phyloP scores from a whole-genome alignment of 2,797 vertebrate genomes.

The Sciurus carolinensis region DNA sequence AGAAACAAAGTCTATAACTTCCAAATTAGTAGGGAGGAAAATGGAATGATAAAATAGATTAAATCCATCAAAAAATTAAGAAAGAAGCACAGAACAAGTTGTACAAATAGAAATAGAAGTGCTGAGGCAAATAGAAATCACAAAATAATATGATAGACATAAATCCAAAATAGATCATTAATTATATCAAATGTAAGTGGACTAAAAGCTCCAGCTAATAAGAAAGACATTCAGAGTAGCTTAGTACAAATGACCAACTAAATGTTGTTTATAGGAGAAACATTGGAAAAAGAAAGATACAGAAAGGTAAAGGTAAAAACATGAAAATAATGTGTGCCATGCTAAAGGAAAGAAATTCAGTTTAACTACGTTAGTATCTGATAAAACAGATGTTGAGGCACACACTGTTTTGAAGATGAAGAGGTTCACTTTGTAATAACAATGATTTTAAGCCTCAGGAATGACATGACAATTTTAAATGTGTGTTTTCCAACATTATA shows the following conservation, averaged over 20 bases:
- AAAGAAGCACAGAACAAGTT: constrained; percentile 12
- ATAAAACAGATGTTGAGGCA: background rate
- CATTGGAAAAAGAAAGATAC: constrained; percentile 45
- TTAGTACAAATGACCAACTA: constrained; percentile 46
- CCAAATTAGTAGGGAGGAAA: constrained; percentile 21
- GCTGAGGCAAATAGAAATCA: constrained; percentile 29
- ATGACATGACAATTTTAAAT: background rate
- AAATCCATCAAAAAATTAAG: constrained; percentile 60
- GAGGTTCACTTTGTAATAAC: constrained; percentile 8
- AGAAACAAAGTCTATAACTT: background rate
- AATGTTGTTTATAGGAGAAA: constrained; percentile 57
- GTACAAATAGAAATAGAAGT: constrained; percentile 46
- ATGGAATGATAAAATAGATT: constrained; percentile 53
- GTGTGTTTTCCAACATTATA: background rate
- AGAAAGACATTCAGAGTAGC: constrained; percentile 49
- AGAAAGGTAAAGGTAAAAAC: constrained; percentile 61
- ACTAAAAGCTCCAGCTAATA: constrained; percentile 71
- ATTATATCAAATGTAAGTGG: constrained; percentile 60
- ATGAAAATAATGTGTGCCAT: background rate
- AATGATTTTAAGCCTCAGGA: constrained; percentile 36
- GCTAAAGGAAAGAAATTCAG: constrained; percentile 26
- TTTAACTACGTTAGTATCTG: background rate
- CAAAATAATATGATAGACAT: constrained; percentile 37
- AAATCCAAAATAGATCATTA: constrained; percentile 57
- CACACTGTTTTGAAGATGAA: constrained; percentile 59